Conservation (phyloP, 2,888 invertebrate species). For the Spodoptera exigua region DNA sequence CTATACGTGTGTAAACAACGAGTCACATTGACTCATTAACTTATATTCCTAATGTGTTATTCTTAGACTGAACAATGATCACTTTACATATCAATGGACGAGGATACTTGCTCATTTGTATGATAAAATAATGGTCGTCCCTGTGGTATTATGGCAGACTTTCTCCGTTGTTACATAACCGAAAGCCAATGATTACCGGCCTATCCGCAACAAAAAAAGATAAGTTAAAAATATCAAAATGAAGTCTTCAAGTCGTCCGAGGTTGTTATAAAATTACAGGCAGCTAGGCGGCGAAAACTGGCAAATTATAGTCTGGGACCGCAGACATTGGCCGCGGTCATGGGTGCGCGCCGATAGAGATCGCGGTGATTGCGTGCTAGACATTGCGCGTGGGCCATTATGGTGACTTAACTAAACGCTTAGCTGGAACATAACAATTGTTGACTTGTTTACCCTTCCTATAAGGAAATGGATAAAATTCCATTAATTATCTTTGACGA, state of each 20-base stretch:
- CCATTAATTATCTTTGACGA: not conserved
- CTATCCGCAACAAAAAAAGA: slow-evolving; percentile 65
- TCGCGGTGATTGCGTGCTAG: slow-evolving; percentile 73
- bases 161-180: slow-evolving; percentile 67
- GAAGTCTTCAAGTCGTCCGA: slow-evolving; percentile 78
- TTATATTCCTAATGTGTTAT: slow-evolving; percentile 68
- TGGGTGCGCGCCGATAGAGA: slow-evolving; percentile 73
- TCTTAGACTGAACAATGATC: slow-evolving; percentile 56
- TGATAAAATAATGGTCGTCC: slow-evolving; percentile 52
- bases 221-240: slow-evolving; percentile 75
- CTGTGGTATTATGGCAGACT: slow-evolving; percentile 51
- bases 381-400: slow-evolving; percentile 77
- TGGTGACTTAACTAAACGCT: slow-evolving; percentile 68
- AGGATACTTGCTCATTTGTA: slow-evolving; percentile 51
- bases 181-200: slow-evolving; percentile 68
- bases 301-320: slow-evolving; percentile 84
- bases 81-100: slow-evolving; percentile 69
- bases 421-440: slow-evolving; percentile 45
- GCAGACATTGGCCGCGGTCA: slow-evolving; percentile 75
- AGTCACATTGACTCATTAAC: slow-evolving; percentile 73
- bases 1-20: slow-evolving; percentile 79
- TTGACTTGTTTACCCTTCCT: slow-evolving; percentile 27
- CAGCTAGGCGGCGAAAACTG: slow-evolving; percentile 85
- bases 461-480: too few relatives aligned
- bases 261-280: slow-evolving; percentile 83